Conservation (phyloP, 2,797 vertebrate genomes). For the Gymnocypris eckloni region DNA sequence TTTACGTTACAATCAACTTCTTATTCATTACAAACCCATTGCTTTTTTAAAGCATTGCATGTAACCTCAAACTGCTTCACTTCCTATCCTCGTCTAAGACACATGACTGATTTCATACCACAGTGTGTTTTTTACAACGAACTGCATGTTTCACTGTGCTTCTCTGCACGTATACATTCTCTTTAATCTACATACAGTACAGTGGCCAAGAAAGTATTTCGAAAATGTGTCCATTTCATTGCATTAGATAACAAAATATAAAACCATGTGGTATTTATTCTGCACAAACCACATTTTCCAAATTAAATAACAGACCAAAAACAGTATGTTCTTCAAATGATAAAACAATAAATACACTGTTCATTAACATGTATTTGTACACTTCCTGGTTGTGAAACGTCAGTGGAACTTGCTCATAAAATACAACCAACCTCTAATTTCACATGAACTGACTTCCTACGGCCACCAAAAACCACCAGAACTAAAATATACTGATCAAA, state of each 20-base stretch:
- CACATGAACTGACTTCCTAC: background rate
- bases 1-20: background rate
- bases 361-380: background rate
- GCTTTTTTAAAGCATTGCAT: background rate
- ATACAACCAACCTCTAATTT: background rate
- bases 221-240: background rate
- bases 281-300: background rate
- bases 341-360: background rate
- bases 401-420: background rate
- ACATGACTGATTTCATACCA: background rate
- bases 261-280: background rate
- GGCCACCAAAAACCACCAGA: background rate
- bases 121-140: background rate
- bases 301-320: background rate
- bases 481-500: background rate
- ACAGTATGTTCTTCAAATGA: background rate
- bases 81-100: background rate
- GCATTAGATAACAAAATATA: background rate
- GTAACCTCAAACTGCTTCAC: background rate
- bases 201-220: background rate
- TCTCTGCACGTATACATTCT: background rate
- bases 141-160: no score
- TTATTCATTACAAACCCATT: background rate
- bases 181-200: no score
- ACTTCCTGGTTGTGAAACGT: background rate